Evolutionary conservation across 2,888 invertebrate genomes (phyloP).

Genomic region (Sphaerophoria rueppellii): DNA sequence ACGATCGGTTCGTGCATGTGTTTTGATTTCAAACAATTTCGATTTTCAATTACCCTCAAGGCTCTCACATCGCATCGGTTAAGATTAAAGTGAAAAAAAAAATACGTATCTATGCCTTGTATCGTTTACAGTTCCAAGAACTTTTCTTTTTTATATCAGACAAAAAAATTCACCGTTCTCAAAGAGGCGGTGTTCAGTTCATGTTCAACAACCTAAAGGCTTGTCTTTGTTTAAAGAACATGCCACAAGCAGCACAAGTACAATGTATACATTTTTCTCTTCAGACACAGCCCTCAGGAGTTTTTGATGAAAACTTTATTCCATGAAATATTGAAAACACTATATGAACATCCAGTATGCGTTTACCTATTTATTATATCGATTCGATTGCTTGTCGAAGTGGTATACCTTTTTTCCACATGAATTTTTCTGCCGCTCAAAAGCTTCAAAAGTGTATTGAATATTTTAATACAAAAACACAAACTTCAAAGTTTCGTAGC

Average conservation of each 20-base stretch:
- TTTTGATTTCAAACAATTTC: too few relatives aligned
- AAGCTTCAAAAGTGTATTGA: conserved; percentile 3
- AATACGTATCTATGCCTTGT: too few relatives aligned
- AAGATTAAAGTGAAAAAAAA: too few relatives aligned
- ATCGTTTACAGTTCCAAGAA: too few relatives aligned
- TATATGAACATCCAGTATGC: not conserved
- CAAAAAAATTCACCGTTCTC: too few relatives aligned
- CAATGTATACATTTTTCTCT: not conserved
- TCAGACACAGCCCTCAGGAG: not conserved
- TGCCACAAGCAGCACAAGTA: conserved; percentile 17
- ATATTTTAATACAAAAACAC: not conserved
- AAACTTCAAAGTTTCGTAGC: not conserved
- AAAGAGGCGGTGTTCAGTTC: too few relatives aligned
- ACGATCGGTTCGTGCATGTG: too few relatives aligned
- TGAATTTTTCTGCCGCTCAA: conserved; percentile 6
- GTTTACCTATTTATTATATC: conserved; percentile 2
- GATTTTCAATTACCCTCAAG: too few relatives aligned
- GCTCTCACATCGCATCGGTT: too few relatives aligned
- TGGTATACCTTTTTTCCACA: not conserved
- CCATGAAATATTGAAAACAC: not conserved
- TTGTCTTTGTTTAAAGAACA: not conserved
- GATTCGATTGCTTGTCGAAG: conserved; percentile 6
- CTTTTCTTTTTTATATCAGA: too few relatives aligned
- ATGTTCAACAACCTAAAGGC: not conserved
- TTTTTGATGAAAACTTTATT: not conserved